Evolutionary conservation across 2,888 invertebrate genomes (phyloP).

Genomic region (Apeira syringaria): DNA sequence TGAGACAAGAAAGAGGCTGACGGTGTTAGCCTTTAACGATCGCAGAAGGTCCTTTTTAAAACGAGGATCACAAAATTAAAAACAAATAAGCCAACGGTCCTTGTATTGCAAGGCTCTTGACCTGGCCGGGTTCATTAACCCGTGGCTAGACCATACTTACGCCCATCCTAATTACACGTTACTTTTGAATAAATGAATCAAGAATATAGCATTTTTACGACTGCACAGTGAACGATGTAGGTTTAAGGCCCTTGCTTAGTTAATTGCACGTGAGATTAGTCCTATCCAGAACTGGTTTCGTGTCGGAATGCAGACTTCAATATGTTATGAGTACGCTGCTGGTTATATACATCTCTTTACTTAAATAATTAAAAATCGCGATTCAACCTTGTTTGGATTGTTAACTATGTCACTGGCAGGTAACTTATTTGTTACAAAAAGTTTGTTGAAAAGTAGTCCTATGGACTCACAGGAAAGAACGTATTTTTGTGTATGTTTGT

Average conservation of each 20-base stretch:
- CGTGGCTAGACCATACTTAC: constrained; percentile 46
- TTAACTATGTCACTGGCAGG: too few species aligned
- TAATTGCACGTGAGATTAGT: constrained; percentile 22
- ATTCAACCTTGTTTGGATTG: too few species aligned
- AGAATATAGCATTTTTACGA: constrained; percentile 7
- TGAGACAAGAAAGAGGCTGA: constrained; percentile 8
- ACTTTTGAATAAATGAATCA: constrained; percentile 15
- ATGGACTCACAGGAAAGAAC: too few species aligned
- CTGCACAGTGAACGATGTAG: constrained; percentile 2
- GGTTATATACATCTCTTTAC: too few species aligned
- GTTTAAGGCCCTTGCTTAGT: too few species aligned
- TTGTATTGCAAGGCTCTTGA: constrained; percentile 62
- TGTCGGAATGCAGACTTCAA: constrained; percentile 28
- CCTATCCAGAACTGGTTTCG: constrained; percentile 27
- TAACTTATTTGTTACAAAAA: too few species aligned
- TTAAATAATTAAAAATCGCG: too few species aligned
- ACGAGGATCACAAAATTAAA: constrained; percentile 10
- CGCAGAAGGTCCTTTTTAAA: constrained; percentile 10
- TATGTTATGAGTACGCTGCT: constrained; percentile 19
- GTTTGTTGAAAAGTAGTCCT: too few species aligned
- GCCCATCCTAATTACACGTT: constrained; percentile 46
- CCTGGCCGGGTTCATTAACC: constrained; percentile 62
- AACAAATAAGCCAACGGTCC: constrained; percentile 34
- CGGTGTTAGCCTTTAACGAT: constrained; percentile 10
- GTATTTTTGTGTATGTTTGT: too few species aligned